Percentiles rank a stretch among this genome's conserved stretches.
phyloP scores from a whole-genome alignment of 2,113 vertebrate species.

The Pan troglodytes region DNA sequence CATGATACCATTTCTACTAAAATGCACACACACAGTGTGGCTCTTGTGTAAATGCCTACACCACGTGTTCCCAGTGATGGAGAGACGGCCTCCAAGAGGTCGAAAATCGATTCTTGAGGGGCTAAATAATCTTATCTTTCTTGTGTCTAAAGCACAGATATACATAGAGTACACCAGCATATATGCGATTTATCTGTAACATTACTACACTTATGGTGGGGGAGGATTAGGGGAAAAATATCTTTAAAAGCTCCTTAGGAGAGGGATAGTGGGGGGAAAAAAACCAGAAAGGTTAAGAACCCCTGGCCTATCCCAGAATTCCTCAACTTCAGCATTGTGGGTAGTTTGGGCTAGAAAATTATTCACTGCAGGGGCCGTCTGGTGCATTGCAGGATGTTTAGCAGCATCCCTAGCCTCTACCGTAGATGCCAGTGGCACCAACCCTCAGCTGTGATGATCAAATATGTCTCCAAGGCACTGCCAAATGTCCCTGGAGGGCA shows the following conservation, averaged over 20 bases:
- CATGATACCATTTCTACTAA: background rate
- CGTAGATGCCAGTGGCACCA: background rate
- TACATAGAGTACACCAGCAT: background rate
- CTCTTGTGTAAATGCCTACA: background rate
- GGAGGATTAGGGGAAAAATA: background rate
- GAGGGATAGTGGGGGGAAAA: accelerated
- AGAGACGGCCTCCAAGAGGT: background rate
- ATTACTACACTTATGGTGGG: background rate
- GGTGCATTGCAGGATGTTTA: accelerated
- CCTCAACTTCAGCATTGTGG: background rate
- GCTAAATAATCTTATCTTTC: background rate
- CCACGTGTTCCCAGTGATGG: background rate
- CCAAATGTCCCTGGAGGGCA: background rate
- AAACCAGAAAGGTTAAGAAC: background rate
- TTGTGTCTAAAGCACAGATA: background rate
- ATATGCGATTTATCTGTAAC: background rate
- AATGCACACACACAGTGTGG: background rate
- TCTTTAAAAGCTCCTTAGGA: background rate
- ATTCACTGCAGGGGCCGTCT: background rate
- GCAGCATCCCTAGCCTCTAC: background rate
- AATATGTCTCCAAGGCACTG: background rate
- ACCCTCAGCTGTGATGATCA: background rate
- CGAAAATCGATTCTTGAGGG: background rate
- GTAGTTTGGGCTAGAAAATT: background rate
- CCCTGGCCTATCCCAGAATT: background rate